phyloP scores from a whole-genome alignment of 2,797 vertebrate species.

The Bryconaethiops microstoma region DNA sequence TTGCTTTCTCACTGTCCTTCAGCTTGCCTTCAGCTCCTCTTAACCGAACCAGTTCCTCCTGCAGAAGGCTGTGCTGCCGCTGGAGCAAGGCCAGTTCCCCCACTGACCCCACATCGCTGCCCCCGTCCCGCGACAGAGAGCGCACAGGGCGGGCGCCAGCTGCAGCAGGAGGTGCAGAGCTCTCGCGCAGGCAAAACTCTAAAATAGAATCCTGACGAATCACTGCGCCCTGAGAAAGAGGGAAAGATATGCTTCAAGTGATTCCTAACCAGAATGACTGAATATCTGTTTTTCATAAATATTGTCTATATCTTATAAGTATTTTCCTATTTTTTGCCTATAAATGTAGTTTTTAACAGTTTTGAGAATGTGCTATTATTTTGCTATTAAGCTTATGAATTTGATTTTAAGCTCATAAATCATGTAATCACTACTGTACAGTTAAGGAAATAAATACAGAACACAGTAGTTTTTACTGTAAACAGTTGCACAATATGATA shows the following conservation, averaged over 20 bases:
- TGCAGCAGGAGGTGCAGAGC: slow-evolving; percentile 19
- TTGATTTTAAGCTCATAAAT: too few species aligned
- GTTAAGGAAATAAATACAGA: neutral
- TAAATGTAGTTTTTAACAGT: neutral
- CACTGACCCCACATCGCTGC: slow-evolving; percentile 65
- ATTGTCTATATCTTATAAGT: too few species aligned
- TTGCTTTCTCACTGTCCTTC: slow-evolving; percentile 81
- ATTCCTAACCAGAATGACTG: too few species aligned
- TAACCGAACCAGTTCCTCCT: slow-evolving; percentile 84
- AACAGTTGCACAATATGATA: neutral
- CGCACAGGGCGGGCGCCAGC: slow-evolving; percentile 58
- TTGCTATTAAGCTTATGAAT: too few species aligned
- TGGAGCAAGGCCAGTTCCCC: slow-evolving; percentile 84
- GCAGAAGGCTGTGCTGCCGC: slow-evolving; percentile 82
- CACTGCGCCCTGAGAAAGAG: slow-evolving; percentile 76
- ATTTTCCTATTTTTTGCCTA: too few species aligned
- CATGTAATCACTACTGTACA: neutral
- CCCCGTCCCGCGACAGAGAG: slow-evolving; percentile 76
- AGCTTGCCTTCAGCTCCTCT: slow-evolving; percentile 74
- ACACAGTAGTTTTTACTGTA: neutral
- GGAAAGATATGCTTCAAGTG: neutral
- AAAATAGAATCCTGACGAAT: slow-evolving; percentile 86
- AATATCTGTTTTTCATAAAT: too few species aligned
- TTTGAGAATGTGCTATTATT: neutral
- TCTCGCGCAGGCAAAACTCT: slow-evolving; percentile 75